Evolutionary conservation across 2,888 invertebrate species (phyloP).

Genomic region (Nymphalis urticae): DNA sequence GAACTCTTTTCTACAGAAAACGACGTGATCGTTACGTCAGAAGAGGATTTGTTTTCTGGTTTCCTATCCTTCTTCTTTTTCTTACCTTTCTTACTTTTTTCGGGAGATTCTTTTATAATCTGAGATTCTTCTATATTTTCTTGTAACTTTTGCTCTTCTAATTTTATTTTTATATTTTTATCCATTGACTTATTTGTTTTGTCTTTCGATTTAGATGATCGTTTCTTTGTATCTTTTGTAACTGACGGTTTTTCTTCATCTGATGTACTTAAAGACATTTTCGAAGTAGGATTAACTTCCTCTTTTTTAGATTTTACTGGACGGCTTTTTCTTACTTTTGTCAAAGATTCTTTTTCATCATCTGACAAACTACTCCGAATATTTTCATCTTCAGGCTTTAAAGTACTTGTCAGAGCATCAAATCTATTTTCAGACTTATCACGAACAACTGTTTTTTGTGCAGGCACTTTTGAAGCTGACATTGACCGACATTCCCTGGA

Average conservation of each 20-base stretch:
- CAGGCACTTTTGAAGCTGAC: conserved; percentile 50
- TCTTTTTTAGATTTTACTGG: conserved; percentile 70
- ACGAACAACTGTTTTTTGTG: conserved; percentile 48
- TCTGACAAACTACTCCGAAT: conserved; percentile 45
- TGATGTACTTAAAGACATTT: conserved; percentile 47
- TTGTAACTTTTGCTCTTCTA: conserved; percentile 26
- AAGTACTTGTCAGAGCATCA: conserved; percentile 56
- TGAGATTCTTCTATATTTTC: conserved; percentile 37
- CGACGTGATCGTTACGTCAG: conserved; percentile 41
- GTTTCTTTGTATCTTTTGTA: conserved; percentile 67
- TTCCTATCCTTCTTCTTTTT: conserved; percentile 66
- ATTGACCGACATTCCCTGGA: conserved; percentile 74
- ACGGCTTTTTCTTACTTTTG: conserved; percentile 58
- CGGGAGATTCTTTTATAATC: conserved; percentile 38
- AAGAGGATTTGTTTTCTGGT: conserved; percentile 30
- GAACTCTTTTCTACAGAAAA: conserved; percentile 44
- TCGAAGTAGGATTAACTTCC: conserved; percentile 54
- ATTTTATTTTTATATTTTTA: conserved; percentile 34
- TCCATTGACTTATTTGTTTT: conserved; percentile 40
- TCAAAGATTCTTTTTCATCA: conserved; percentile 48
- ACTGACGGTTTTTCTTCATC: conserved; percentile 57
- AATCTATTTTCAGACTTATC: conserved; percentile 66
- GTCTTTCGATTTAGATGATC: conserved; percentile 54
- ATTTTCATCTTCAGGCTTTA: conserved; percentile 52
- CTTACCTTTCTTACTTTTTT: conserved; percentile 59